Base-by-base conservation (phyloP, 2,113 vertebrate genomes). In the Rhadina sibilatrix region DNA sequence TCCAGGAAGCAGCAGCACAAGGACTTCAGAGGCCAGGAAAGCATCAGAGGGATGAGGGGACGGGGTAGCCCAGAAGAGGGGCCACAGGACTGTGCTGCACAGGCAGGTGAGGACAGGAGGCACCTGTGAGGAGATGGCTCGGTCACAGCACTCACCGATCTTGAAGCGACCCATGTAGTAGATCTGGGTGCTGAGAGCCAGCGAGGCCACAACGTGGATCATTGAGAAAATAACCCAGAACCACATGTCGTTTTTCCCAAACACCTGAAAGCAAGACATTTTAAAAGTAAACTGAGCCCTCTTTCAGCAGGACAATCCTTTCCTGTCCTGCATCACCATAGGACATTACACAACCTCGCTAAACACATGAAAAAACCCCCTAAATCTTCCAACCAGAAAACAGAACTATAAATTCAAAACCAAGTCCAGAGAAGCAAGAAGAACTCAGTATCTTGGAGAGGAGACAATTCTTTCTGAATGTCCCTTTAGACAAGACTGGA, bases 131-230 rank as follows among this genome's bases (percentile, higher is more conserved):
- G 42, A 57, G 46, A 19, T 0, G 3, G 37, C 4, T 57, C 5
- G 2, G 37, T 20, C 53, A 17, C 31, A 14, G 60, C 28, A 90
- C 98, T 97, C 78, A 98, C 98, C 97, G 0, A 98, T 98, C 89
- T 98, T 98, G 97, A 98, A 98, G 72, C 98, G 98, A 16, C 98
- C 98, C 98, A 98, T 98, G 95, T 98, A 98, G 95, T 98, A 98
- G 89, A 98, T 98, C 93, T 98, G 98, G 17, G 98, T 98, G 96
- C 98, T 98, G 92, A 98, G 98, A 71, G 98, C 98, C 90, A 98
- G 97, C 0, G 98, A 98, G 10, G 96, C 98, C 66, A 98, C 81
- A 69, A 98, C 71, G 8, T 98, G 98, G 90, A 98, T 97, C 31
- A 94, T 37, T 28, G 98, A 98, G 97, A 98, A 98, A 90, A 98